These are phyloP conservation scores for Eulemur mongoz DNA, from an alignment of 2,797 vertebrate genomes.

Conservation along the genomic window DNA sequence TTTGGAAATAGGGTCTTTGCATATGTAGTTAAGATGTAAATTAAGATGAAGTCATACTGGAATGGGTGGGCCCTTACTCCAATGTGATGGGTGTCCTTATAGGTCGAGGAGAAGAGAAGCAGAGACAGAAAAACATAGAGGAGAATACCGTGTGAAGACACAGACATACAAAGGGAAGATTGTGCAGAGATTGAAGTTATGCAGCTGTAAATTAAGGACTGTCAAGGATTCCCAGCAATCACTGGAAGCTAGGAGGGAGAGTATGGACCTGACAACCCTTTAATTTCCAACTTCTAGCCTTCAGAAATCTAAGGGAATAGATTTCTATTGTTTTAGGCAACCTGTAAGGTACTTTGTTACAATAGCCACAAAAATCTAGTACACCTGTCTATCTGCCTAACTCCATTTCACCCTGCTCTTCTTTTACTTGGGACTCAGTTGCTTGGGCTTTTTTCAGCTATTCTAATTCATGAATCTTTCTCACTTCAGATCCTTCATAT, in stretches of 20 bases:
- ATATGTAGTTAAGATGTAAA: neutral
- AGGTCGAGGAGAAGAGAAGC: neutral
- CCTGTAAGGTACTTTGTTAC: no score
- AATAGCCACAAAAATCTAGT: neutral
- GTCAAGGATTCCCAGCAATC: neutral
- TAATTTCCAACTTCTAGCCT: neutral
- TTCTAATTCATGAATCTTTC: neutral
- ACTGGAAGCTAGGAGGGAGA: neutral
- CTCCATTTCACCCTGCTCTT: neutral
- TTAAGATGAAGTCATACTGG: neutral
- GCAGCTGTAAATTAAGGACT: neutral
- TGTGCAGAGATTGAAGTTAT: neutral
- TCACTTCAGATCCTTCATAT: neutral
- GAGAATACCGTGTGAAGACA: neutral
- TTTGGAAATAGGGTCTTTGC: neutral
- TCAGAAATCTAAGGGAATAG: neutral
- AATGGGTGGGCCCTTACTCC: neutral
- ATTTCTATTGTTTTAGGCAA: neutral
- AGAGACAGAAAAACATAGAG: neutral
- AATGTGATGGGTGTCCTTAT: neutral
- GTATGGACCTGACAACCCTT: rapidly evolving
- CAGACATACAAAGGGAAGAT: neutral
- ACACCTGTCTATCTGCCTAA: no score
- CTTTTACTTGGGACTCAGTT: neutral
- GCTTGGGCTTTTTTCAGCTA: neutral